These are phyloP conservation scores for Heliothis peltigera DNA, from an alignment of 2,888 invertebrate species.

Conservation along the genomic window DNA sequence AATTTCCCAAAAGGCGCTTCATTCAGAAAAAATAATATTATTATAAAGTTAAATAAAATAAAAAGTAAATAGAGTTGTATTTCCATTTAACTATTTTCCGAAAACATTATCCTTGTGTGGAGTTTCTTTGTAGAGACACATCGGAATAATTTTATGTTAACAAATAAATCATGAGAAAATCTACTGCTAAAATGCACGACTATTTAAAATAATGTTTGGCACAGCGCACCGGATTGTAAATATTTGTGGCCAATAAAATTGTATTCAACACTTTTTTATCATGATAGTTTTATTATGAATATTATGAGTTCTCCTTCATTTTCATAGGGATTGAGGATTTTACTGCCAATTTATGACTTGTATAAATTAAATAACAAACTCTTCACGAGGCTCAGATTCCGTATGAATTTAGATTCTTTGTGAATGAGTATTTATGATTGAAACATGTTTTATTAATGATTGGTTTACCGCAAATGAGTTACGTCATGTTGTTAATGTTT, in stretches of 20 bases:
- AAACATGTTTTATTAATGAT: background rate
- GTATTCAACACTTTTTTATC: constrained; percentile 40
- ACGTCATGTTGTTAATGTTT: background rate
- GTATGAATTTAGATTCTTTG: constrained; percentile 6
- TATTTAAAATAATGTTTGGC: constrained; percentile 45
- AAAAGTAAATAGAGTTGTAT: no score
- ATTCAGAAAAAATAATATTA: no score
- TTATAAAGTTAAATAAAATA: no score
- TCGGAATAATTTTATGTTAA: background rate
- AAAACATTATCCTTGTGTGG: no score
- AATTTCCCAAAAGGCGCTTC: no score
- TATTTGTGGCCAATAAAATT: constrained; percentile 50
- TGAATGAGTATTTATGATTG: constrained; percentile 10
- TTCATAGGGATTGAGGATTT: constrained; percentile 24
- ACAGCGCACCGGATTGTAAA: constrained; percentile 29
- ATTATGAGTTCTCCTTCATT: constrained; percentile 38
- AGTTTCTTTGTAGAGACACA: no score
- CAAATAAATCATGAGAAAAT: background rate
- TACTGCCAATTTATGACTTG: constrained; percentile 35
- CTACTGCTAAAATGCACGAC: background rate
- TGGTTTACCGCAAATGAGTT: constrained; percentile 7
- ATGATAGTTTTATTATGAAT: constrained; percentile 56
- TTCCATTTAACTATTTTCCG: no score
- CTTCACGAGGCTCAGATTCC: background rate
- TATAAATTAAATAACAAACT: constrained; percentile 42